Evolutionary conservation across 2,797 vertebrate species (phyloP), one percentile per base, ranked within the genome.

Genomic region (Urocyon cinereoargenteus): DNA sequence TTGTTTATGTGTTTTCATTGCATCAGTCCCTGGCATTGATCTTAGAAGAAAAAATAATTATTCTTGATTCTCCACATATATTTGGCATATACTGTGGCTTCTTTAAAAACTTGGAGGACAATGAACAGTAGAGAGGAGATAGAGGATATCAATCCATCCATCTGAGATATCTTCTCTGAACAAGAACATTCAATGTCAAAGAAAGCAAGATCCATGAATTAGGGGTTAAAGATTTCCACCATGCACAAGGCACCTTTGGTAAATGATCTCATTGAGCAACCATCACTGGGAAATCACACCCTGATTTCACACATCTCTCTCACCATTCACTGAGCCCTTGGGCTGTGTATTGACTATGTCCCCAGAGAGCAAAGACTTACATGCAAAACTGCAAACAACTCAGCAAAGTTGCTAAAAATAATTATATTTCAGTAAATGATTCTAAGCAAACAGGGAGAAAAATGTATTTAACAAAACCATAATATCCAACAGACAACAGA

Each of bases 351-450:
- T 96, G 96, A 95, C 97, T 79, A 94, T 9, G 90, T 73, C 82
- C 6, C 28, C 16, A 91, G 87, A 88, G 81, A 94, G 83, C 59
- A 93, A 96, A 94, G 70, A 53, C 68, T 59, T 95, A 72, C 59
- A 79, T 78, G 87, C 26, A 86, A 89, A 97, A 85, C 81, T 97
- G 95, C 90, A 95, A 97, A 96, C 82, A 96, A 75, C 70, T 97
- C 91, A 82, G 66, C 57, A 90, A 96, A 92, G 68, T 94, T 90
- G 64, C 96, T 98, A 97, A 97, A 97, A 97, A 97, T 97, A 96
- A 94, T 90, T 91, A 81, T 86, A 96, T 96, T 95, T 96, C 55
- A 85, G 70, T 72, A 82, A 90, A 86, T 57, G 53, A 90, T 93
- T 94, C 83, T 91, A 97, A 96, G 88, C 61, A 96, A 82, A 93